Base-by-base conservation (phyloP, 2,113 vertebrate genomes). In the Chloroceryle aenea region DNA sequence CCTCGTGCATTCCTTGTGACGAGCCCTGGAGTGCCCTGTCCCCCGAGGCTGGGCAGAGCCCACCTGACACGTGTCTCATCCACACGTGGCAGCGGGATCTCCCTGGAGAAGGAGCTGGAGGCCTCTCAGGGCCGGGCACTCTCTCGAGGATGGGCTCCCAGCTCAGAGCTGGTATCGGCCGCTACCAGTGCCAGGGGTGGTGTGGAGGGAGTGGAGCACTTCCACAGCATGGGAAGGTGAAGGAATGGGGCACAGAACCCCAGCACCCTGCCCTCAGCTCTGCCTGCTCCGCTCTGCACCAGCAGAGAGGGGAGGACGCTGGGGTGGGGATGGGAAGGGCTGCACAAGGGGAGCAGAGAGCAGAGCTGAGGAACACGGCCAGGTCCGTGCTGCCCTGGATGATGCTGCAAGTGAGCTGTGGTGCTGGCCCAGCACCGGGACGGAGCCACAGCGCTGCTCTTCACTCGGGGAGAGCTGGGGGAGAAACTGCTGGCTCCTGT, bases 361-460 rank as follows among this genome's bases (percentile, higher is more conserved):
- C 15, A 8, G 42, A 52, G 43, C 79, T 26, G 7, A 72, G 42
- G 22, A 72, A 2, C 67, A 12, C 0, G 0, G 9, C 9, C 3
- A 2, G 56, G 23, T 13, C 25, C 0, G 0, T 7, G 10, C 17
- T 7, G 38, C 43, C 7, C 47, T 2, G 40, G 11, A 66, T 0
- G 1, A 45, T 9, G 76, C 59, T 66, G 45, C 26, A 23, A 58
- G n/a, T 2, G 3, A 22, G 58, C 30, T 36, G 15, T 1, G 0
- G 16, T 0, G 27, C 64, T 2, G 7, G 40, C 36, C 15, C 55
- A 36, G 82, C 59, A 68, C 40, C 20, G 6, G 38, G 40, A 43
- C 12, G 29, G 40, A 63, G 84, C 67, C 53, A 5, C 1, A 0
- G 12, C 3, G 18, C 63, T 36, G 36, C 61, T 56, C 23, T 5